Evolutionary conservation across 2,888 invertebrate genomes (phyloP), one percentile per base, ranked within the genome.

Genomic region (Tetranychus truncatus): DNA sequence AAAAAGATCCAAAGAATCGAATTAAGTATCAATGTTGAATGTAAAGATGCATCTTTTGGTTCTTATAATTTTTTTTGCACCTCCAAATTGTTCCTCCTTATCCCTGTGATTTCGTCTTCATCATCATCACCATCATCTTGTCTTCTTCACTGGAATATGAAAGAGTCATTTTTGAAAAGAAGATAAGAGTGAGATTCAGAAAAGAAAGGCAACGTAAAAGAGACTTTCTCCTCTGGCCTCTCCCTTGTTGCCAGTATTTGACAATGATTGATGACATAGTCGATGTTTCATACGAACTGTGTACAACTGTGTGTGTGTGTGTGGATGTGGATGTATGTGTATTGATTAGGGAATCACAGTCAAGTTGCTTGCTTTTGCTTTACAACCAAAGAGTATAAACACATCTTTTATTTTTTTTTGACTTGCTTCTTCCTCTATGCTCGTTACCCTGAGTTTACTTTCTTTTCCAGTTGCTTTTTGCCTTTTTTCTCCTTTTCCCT

Each of bases 51-150:
- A 55, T 55, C 55, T 55, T 55, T 55, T 9, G 9, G 55, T 55
- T 55, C 15, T 55, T 15, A 55, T 55, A 15, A 15, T 34, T 55
- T 55, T 55, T 55, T 15, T 55, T 55, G 9, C 55, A 55, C 55
- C 55, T 55, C 55, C 55, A 55, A 55, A 55, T 55, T 55, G 55
- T 55, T 55, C 55, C 55, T 55, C 55, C 55, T 55, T 55, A 55
- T 55, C 55, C 55, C 55, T 55, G 55, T 55, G 55, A 55, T 55
- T 55, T 55, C 55, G 9, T 55, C 55, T 15, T 55, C 55, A 55
- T 55, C 55, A 55, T 55, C 34, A 34, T 34, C 34, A 34, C 34
- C 34, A 34, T 34, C 34, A 34, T 34, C 34, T 34, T 34, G 34
- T 34, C 55, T 55, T 15, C 15, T 9, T 55, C 55, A 15, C 55